Percentiles rank a stretch among this genome's conserved stretches.
These are phyloP conservation scores for Corticium candelabrum DNA, from an alignment of 37 sponge, comb jelly and placozoan genomes.

Conservation along the genomic window DNA sequence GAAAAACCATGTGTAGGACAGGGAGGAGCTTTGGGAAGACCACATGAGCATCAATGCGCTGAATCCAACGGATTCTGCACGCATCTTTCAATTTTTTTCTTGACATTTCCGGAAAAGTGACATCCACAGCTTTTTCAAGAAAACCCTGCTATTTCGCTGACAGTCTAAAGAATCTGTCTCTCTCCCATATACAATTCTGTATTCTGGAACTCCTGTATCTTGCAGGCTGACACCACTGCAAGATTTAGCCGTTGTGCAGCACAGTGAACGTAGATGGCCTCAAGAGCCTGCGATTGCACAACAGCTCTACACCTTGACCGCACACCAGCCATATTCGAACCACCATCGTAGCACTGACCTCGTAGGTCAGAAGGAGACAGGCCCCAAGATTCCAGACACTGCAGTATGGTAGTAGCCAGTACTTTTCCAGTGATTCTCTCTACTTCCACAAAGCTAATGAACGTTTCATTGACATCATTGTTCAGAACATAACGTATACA, in stretches of 20 bases:
- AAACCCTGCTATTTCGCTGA: background rate
- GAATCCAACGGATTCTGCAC: background rate
- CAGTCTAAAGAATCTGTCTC: too few relatives aligned
- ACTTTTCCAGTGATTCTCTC: background rate
- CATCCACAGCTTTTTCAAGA: background rate
- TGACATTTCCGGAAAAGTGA: background rate
- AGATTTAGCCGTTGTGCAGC: background rate
- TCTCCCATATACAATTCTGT: background rate
- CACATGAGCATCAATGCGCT: background rate
- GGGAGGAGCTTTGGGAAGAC: background rate
- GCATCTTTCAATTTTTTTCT: background rate
- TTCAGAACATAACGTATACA: conserved; percentile 22
- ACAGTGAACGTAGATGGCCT: background rate
- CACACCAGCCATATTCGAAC: background rate
- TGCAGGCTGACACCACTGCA: background rate
- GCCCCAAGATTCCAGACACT: background rate
- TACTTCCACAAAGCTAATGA: background rate
- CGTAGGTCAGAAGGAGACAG: background rate
- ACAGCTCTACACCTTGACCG: background rate
- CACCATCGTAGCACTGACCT: background rate
- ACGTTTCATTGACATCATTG: background rate
- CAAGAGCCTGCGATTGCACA: background rate
- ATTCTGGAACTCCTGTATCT: background rate
- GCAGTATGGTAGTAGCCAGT: background rate
- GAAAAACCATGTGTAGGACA: too few relatives aligned